Percentiles rank a stretch among this genome's conserved stretches.
These are phyloP conservation scores for Tuberolachnus salignus DNA, from an alignment of 2,888 invertebrate genomes.

Conservation along the genomic window DNA sequence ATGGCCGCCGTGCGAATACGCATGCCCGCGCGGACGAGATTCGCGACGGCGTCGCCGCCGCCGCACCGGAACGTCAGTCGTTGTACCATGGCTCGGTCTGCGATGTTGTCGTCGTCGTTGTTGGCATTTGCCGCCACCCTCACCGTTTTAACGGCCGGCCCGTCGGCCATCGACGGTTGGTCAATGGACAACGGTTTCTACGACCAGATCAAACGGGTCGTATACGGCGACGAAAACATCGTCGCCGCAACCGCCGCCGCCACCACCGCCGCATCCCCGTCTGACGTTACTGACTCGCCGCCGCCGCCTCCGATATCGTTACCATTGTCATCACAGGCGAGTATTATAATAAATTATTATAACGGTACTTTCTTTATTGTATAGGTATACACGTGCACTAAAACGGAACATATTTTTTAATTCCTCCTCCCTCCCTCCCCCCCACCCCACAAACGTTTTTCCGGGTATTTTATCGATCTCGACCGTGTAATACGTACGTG, in stretches of 20 bases:
- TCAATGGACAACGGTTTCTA: conserved; percentile 44
- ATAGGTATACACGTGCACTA: too few species aligned
- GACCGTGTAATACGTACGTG: too few species aligned
- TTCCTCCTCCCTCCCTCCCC: too few species aligned
- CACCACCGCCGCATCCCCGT: not conserved
- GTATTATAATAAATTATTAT: not conserved
- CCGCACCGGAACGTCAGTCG: not conserved
- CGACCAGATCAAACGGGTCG: conserved; percentile 42
- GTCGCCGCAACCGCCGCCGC: not conserved
- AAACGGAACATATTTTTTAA: too few species aligned
- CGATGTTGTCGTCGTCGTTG: conserved; percentile 9
- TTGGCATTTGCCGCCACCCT: not conserved
- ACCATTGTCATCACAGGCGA: conserved; percentile 31
- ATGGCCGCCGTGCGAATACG: too few species aligned
- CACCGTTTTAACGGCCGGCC: conserved; percentile 16
- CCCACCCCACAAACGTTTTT: too few species aligned
- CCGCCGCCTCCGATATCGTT: conserved; percentile 29
- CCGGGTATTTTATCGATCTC: too few species aligned
- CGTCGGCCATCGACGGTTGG: conserved; percentile 13
- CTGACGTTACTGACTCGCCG: conserved; percentile 28
- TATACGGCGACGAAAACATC: conserved; percentile 19
- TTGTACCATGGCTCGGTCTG: conserved; percentile 11
- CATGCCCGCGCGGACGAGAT: not conserved
- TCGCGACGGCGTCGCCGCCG: not conserved
- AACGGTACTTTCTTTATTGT: not conserved